Percentiles rank a stretch among this genome's conserved stretches.
Evolutionary conservation across 1,140 invertebrate species (phyloP).

Genomic region (Musca domestica): DNA sequence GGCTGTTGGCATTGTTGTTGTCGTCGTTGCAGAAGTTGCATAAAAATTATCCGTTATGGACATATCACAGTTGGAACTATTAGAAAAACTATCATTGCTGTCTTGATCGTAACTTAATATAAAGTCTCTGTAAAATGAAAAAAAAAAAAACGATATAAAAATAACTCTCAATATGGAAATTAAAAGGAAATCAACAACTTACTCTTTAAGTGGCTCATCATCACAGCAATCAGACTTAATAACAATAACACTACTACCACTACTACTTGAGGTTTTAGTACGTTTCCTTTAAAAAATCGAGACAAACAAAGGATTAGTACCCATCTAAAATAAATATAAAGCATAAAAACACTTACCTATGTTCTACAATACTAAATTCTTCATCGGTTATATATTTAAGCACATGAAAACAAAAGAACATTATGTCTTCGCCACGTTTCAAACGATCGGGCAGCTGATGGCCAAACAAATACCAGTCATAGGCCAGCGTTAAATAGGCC

Average conservation of each 20-base stretch:
- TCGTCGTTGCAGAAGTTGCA: slow-evolving; percentile 37
- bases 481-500: slow-evolving; percentile 78
- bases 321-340: no score
- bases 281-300: slow-evolving; percentile 37
- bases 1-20: slow-evolving; percentile 4
- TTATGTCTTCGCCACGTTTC: slow-evolving; percentile 77
- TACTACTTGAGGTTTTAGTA: slow-evolving; percentile 49
- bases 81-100: slow-evolving; percentile 52
- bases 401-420: slow-evolving; percentile 81
- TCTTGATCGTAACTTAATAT: slow-evolving; percentile 49
- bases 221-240: slow-evolving; percentile 46
- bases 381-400: slow-evolving; percentile 70
- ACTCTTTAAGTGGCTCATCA: slow-evolving; percentile 47
- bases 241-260: slow-evolving; percentile 40
- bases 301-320: background rate
- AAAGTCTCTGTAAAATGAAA: slow-evolving; percentile 44
- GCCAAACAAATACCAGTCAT: slow-evolving; percentile 85
- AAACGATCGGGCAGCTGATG: slow-evolving; percentile 74
- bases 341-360: slow-evolving; percentile 24
- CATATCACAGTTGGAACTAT: slow-evolving; percentile 53
- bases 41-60: slow-evolving; percentile 49
- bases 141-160: background rate
- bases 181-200: slow-evolving; percentile 24
- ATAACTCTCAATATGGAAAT: background rate
- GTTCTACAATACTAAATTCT: slow-evolving; percentile 64